These are phyloP conservation scores for Coelopa pilipes DNA, from an alignment of 2,888 invertebrate species.

Conservation along the genomic window DNA sequence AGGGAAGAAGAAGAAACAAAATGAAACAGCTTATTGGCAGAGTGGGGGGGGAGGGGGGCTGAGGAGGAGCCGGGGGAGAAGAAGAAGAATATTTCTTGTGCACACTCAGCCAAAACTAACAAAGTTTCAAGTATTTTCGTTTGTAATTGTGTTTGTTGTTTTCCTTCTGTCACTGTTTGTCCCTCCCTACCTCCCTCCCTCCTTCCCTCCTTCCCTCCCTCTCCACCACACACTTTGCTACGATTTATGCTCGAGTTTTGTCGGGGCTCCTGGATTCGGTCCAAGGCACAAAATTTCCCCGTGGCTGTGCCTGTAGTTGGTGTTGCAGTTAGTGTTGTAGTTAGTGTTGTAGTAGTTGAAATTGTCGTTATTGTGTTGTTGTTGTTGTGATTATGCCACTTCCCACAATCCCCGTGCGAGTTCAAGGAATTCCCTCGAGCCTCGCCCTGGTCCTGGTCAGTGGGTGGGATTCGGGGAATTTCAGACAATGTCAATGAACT, in stretches of 20 bases:
- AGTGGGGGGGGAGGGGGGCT: too few relatives aligned
- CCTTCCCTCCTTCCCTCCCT: too few relatives aligned
- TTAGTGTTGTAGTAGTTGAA: too few relatives aligned
- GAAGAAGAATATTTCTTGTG: conserved; percentile 6
- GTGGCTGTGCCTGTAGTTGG: background rate
- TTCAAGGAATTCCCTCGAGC: too few relatives aligned
- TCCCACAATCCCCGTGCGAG: background rate
- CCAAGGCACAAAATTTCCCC: conserved; percentile 19
- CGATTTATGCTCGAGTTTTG: background rate
- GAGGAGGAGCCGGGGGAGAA: background rate
- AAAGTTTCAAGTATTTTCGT: conserved; percentile 18
- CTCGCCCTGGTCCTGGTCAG: too few relatives aligned
- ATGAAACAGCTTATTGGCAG: background rate
- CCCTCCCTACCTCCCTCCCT: too few relatives aligned
- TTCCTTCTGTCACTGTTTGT: background rate
- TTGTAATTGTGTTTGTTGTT: conserved; percentile 17
- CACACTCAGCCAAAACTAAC: too few relatives aligned
- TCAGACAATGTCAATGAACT: too few relatives aligned
- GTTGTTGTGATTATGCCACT: background rate
- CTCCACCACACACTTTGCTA: too few relatives aligned
- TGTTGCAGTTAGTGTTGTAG: background rate
- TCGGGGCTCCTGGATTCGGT: conserved; percentile 16
- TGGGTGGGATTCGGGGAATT: too few relatives aligned
- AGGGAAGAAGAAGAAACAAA: conserved; percentile 8
- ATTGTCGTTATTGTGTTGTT: background rate